A percentile compares a stretch with the other conserved stretches of the same genome.
phyloP scores from a whole-genome alignment of 2,797 vertebrate species.

The Myiothlypis chrysogaster region DNA sequence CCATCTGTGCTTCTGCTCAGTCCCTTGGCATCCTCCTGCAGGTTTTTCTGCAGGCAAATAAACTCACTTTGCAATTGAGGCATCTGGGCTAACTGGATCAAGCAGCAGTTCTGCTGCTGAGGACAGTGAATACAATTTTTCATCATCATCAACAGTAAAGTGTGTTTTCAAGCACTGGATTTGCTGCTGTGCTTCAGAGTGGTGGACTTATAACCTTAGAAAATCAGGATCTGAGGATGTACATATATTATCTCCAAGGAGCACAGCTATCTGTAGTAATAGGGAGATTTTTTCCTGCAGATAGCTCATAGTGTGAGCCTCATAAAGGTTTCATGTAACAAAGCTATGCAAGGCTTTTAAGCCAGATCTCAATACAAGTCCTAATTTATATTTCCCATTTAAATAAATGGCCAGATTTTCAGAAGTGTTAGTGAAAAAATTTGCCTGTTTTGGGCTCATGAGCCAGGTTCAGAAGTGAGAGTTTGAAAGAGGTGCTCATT shows the following conservation, averaged over 20 bases:
- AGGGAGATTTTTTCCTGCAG: conserved; percentile 23
- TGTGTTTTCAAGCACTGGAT: conserved; percentile 38
- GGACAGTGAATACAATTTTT: conserved; percentile 10
- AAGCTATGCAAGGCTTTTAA: background rate
- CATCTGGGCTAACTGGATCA: background rate
- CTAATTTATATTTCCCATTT: conserved; percentile 40
- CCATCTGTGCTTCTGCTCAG: background rate
- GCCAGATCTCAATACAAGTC: background rate
- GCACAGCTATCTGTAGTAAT: conserved; percentile 24
- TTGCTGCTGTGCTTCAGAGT: conserved; percentile 15
- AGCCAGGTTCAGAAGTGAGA: background rate
- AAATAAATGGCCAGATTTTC: conserved; percentile 34
- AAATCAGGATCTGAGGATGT: conserved; percentile 49
- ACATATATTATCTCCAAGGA: conserved; percentile 50
- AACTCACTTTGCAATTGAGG: background rate
- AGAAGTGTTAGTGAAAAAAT: background rate
- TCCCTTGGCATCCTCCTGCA: background rate
- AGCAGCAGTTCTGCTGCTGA: conserved; percentile 7
- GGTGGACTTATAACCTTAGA: conserved; percentile 47
- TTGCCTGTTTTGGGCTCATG: background rate
- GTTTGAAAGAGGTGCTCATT: accelerated
- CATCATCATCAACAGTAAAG: conserved; percentile 37
- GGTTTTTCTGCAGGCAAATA: conserved; percentile 7
- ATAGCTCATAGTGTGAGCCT: background rate
- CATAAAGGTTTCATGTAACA: conserved; percentile 47